Evolutionary conservation across 2,888 invertebrate genomes (phyloP).

Genomic region (Argyresthia goedartella): DNA sequence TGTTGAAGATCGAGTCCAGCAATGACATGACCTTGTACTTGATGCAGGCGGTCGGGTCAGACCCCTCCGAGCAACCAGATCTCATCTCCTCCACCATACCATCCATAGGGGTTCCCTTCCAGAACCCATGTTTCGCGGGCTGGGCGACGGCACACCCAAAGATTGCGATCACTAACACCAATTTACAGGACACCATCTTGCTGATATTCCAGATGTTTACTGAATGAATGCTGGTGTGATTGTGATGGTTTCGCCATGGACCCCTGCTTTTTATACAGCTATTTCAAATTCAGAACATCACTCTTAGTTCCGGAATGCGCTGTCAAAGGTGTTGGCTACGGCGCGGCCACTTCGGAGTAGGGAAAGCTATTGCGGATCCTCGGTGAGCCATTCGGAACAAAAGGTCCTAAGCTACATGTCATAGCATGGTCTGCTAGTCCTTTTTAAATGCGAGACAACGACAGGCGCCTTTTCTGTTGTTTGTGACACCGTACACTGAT

Average conservation of each 20-base stretch:
- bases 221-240: constrained; percentile 47
- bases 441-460: constrained; percentile 35
- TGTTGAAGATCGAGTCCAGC: constrained; percentile 82
- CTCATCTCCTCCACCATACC: constrained; percentile 82
- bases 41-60: constrained; percentile 84
- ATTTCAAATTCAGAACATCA: constrained; percentile 66
- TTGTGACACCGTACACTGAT: constrained; percentile 67
- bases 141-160: constrained; percentile 72
- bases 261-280: constrained; percentile 67
- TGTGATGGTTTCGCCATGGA: constrained; percentile 65
- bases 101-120: constrained; percentile 80
- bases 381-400: constrained; percentile 19
- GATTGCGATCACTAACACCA: constrained; percentile 62
- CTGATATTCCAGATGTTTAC: constrained; percentile 45
- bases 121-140: constrained; percentile 75
- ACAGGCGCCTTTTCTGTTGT: constrained; percentile 61
- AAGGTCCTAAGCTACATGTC: constrained; percentile 43
- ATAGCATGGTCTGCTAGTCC: constrained; percentile 23
- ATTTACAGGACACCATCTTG: constrained; percentile 60
- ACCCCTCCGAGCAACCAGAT: constrained; percentile 79
- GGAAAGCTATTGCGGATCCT: constrained; percentile 69
- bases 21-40: constrained; percentile 86
- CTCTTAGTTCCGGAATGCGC: constrained; percentile 60
- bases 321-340: constrained; percentile 44
- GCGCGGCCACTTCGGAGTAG: constrained; percentile 39